Base-by-base conservation (phyloP, 2,888 invertebrate species). In the Poecilus cupreus region DNA sequence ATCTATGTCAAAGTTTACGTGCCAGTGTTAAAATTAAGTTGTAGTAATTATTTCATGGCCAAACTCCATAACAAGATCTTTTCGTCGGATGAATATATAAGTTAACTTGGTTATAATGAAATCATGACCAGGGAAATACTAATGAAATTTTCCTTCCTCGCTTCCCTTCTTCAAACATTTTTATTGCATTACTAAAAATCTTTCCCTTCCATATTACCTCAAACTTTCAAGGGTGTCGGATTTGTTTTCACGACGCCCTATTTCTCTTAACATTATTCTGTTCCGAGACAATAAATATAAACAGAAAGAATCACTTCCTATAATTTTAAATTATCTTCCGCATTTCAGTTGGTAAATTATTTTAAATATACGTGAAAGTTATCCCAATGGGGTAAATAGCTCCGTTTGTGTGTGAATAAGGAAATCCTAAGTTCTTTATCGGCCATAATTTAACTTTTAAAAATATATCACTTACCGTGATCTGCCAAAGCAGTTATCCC, bases 1-100 rank as follows among this genome's bases (percentile, higher is more conserved):
- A 68, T 68, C 68, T 68, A 68, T 68, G 68, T 68, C 68, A 68
- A 39, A 68, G 39, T 68, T 68, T 68, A 68, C 68, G 68, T 68
- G 39, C 68, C 39, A 39, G 68, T 68, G 68, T 68, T 68, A 37
- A 68, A 68, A 68, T 68, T 68, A 68, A 68, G 43, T 68, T 68
- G 68, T 68, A 39, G 68, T 68, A 68, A 68, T 68, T 43, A 68
- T 68, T 68, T 37, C 68, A 68, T 68, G 43, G 39, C 43, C 22
- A 37, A 68, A 68, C 68, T 68, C 68, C n/a, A 68, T 68, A 68
- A 68, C 60, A 60, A 60, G 60, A 60, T 60, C 60, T 60, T 60
- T 60, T 60, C 60, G 26, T 24, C n/a, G 60, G 60, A 22, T 60
- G 60, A 60, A 60, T 60, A 60, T 60, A 60, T 60, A 60, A 60